Evolutionary conservation across 2,797 vertebrate genomes (phyloP), one percentile per base, ranked within the genome.

Genomic region (Lacerta agilis): DNA sequence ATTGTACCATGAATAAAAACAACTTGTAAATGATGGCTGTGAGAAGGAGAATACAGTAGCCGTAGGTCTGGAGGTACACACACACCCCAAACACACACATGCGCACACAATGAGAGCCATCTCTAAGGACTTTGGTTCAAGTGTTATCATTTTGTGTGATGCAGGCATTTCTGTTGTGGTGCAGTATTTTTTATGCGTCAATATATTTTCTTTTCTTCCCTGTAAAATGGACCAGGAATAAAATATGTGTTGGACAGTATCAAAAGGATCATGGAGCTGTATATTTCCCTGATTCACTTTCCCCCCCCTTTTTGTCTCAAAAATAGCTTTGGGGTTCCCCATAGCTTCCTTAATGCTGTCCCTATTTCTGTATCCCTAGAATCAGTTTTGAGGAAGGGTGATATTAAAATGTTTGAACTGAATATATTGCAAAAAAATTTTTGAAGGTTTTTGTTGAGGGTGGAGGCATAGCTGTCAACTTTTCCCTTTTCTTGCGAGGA

Each of bases 1-100:
- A 67, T 91, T 91, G 67, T 89, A 82, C 8, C 18, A 1, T 36
- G 71, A 92, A 94, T 88, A 86, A 92, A 95, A 93, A 84, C 27
- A 92, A 29, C 43, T 83, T 87, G 78, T 49, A 91, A 94, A 82
- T 87, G 66, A 64, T 49, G 85, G 76, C 49, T 86, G 85, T 66
- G 86, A 90, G 88, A 61, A 84, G n/a, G 86, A 89, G 76, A 41
- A 83, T 80, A n/a, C n/a, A n/a, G n/a, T n/a, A 91, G 83, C 23
- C 25, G 27, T 41, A 89, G 80, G 49, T 61, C 78, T 69, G 8
- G 82, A 41, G 87, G 11, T 66, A 8, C 43, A 6, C 9, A 88
- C 23, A 41, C 38, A 41, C 64, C 90, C 3, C 23, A 38, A 55
- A 91, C 49, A 49, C 49, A 49, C 49, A 1, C 49, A 55, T 4